phyloP scores from a whole-genome alignment of 2,888 invertebrate genomes.

The Volucella inflata region DNA sequence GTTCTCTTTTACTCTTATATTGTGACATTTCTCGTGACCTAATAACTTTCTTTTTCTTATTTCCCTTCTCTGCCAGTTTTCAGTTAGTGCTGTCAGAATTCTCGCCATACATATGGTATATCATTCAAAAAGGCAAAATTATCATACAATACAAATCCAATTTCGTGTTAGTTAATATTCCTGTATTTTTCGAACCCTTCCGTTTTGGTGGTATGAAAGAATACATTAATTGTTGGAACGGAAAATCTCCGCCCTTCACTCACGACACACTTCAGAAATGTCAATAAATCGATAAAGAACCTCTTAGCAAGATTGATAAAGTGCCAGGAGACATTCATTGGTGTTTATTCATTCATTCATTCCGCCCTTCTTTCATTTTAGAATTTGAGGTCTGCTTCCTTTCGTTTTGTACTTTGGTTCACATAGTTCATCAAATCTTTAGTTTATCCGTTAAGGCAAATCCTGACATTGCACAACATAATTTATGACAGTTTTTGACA shows the following conservation, averaged over 20 bases:
- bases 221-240: background rate
- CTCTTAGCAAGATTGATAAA: constrained; percentile 61
- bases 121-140: no score
- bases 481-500: constrained; percentile 45
- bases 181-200: constrained; percentile 14
- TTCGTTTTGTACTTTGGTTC: no score
- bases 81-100: background rate
- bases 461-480: constrained; percentile 8
- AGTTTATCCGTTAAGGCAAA: background rate
- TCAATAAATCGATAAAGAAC: constrained; percentile 62
- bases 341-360: constrained; percentile 26
- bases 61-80: background rate
- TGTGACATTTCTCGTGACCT: constrained; percentile 4
- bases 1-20: background rate
- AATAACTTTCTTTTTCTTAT: background rate
- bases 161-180: background rate
- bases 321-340: constrained; percentile 38
- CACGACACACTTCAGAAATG: constrained; percentile 17
- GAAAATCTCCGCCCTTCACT: background rate
- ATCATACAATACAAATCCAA: background rate
- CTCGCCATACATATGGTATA: background rate
- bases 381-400: background rate
- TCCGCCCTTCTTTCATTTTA: constrained; percentile 4
- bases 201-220: background rate
- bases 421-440: background rate